Percentiles rank a stretch among this genome's conserved stretches.
phyloP scores from a whole-genome alignment of 2,888 invertebrate genomes.

The Alsophila aescularia region DNA sequence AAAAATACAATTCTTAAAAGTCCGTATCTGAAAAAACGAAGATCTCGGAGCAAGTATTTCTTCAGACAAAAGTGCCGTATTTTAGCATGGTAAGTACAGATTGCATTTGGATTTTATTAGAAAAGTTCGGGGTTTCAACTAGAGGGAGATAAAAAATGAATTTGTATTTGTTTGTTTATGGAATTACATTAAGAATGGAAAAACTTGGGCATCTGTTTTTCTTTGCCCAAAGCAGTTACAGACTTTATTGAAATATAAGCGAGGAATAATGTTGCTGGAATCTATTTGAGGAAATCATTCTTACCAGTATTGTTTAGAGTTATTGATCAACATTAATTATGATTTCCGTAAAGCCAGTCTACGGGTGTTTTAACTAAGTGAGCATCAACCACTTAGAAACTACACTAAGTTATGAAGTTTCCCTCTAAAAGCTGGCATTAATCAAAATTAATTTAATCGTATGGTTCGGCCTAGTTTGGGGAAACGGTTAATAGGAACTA shows the following conservation, averaged over 20 bases:
- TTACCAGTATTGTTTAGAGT: neutral
- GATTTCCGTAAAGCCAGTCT: conserved; percentile 3
- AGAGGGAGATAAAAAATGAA: conserved; percentile 34
- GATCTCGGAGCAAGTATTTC: conserved; percentile 48
- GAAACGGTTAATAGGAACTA: conserved; percentile 11
- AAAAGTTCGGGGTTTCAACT: conserved; percentile 45
- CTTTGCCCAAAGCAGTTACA: conserved; percentile 13
- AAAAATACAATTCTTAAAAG: conserved; percentile 45
- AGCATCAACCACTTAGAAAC: conserved; percentile 30
- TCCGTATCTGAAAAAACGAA: conserved; percentile 46
- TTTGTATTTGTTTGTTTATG: conserved; percentile 37
- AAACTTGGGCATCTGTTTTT: conserved; percentile 24
- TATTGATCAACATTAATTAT: conserved; percentile 8
- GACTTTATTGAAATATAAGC: conserved; percentile 15
- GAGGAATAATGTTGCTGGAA: neutral
- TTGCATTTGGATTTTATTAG: conserved; percentile 59
- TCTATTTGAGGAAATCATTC: neutral
- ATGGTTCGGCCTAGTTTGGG: conserved; percentile 4
- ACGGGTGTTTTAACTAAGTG: conserved; percentile 8
- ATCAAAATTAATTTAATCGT: conserved; percentile 34
- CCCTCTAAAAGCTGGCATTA: conserved; percentile 36
- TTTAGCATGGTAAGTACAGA: conserved; percentile 50
- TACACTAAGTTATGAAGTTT: conserved; percentile 33
- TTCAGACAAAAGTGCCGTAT: conserved; percentile 51
- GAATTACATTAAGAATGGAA: conserved; percentile 28